phyloP scores from a whole-genome alignment of 2,797 vertebrate species.

The Gymnodraco acuticeps region DNA sequence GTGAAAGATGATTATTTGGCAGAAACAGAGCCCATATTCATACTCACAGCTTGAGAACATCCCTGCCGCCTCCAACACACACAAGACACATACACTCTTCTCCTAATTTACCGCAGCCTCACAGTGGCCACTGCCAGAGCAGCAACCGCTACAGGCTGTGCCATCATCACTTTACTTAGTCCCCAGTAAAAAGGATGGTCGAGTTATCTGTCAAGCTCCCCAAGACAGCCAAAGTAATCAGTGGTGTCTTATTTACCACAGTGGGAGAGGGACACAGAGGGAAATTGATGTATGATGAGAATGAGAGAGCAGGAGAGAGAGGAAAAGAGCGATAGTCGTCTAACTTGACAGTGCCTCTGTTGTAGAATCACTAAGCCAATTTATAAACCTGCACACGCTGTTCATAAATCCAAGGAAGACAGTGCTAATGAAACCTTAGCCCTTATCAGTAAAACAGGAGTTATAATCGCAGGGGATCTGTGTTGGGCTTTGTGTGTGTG shows the following conservation, averaged over 20 bases:
- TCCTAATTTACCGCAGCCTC: conserved; percentile 45
- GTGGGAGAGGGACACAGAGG: conserved; percentile 28
- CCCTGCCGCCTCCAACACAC: conserved; percentile 29
- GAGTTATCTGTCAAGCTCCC: conserved; percentile 39
- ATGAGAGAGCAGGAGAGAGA: conserved; percentile 22
- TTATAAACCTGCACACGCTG: conserved; percentile 58
- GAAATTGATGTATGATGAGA: conserved; percentile 17
- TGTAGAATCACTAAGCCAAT: conserved; percentile 64
- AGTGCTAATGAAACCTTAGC: conserved; percentile 59
- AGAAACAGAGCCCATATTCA: conserved; percentile 65
- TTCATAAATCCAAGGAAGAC: conserved; percentile 60
- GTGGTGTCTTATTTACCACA: conserved; percentile 57
- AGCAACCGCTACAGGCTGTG: conserved; percentile 28
- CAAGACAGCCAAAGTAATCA: conserved; percentile 61
- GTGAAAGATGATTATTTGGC: conserved; percentile 73
- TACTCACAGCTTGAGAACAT: conserved; percentile 59
- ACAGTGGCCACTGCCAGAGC: conserved; percentile 26
- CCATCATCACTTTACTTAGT: conserved; percentile 63
- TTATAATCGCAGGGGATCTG: conserved; percentile 35
- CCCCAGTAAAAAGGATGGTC: conserved; percentile 40
- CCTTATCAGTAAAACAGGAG: conserved; percentile 51
- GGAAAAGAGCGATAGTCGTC: conserved; percentile 20
- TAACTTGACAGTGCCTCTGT: conserved; percentile 32
- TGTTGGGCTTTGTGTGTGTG: conserved; percentile 22
- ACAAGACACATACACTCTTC: conserved; percentile 13